A percentile compares a stretch with the other conserved stretches of the same genome.
These are phyloP conservation scores for Alectoris magna DNA, from an alignment of 2,797 vertebrate species.

Conservation along the genomic window DNA sequence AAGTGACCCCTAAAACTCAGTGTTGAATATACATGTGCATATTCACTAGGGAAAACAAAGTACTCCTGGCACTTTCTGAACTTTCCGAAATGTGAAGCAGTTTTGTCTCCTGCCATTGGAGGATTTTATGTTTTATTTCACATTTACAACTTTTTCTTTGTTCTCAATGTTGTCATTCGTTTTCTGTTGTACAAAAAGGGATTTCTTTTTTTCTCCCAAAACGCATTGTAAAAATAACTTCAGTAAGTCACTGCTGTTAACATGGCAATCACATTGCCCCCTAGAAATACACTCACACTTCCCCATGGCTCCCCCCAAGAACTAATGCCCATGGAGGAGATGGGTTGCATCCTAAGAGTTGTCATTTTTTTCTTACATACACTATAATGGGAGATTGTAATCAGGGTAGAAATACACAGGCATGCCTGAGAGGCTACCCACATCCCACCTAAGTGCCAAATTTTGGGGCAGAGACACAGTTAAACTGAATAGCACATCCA, in stretches of 20 bases:
- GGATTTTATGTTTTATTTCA: not conserved
- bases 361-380: not conserved
- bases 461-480: not conserved
- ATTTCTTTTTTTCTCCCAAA: not conserved
- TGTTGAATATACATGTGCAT: not conserved
- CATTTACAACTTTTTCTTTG: not conserved
- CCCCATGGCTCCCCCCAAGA: not conserved
- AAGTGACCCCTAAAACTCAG: not conserved
- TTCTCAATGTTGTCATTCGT: not conserved
- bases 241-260: not conserved
- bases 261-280: too few relatives aligned
- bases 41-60: not conserved
- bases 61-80: not conserved
- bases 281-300: not conserved
- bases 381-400: not conserved
- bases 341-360: not conserved
- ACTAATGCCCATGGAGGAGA: not conserved
- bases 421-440: rapidly evolving
- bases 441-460: not conserved
- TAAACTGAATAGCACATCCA: not conserved
- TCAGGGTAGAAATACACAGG: not conserved
- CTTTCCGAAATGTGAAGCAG: not conserved
- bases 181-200: not conserved
- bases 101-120: not conserved
- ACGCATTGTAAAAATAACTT: not conserved